Evolutionary conservation across 2,797 vertebrate genomes (phyloP).

Genomic region (Catamblyrhynchus diadema): DNA sequence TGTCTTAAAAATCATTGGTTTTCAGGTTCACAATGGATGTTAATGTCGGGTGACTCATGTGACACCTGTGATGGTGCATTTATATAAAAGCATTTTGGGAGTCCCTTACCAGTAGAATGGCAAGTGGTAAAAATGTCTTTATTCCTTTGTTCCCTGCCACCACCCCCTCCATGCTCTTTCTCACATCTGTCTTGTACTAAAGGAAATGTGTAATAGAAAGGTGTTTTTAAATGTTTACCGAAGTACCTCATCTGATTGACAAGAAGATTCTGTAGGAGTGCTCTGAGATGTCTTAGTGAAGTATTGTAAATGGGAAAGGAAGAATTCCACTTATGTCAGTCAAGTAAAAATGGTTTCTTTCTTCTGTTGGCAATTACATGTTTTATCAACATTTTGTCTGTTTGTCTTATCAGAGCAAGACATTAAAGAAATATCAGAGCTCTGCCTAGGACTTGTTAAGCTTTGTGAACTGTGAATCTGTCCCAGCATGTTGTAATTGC

Average conservation of each 20-base stretch:
- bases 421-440: not conserved
- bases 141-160: not conserved
- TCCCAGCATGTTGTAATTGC: not conserved
- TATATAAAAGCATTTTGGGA: not conserved
- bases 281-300: slow-evolving; percentile 3
- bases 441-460: not conserved
- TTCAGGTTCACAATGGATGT: not conserved
- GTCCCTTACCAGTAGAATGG: not conserved
- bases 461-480: not conserved
- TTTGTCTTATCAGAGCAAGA: not conserved
- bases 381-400: not conserved
- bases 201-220: not conserved
- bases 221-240: not conserved
- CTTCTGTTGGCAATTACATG: not conserved
- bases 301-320: not conserved
- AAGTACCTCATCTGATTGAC: not conserved
- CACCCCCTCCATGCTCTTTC: not conserved
- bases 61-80: not conserved
- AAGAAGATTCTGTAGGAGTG: not conserved
- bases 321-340: not conserved
- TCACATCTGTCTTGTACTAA: not conserved
- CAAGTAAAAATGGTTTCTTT: slow-evolving; percentile 1
- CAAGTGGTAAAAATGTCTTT: not conserved
- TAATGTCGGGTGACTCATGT: not conserved
- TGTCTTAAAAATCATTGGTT: not conserved